Conservation (phyloP, 2,797 vertebrate genomes). For the Anolis apletophallus region DNA sequence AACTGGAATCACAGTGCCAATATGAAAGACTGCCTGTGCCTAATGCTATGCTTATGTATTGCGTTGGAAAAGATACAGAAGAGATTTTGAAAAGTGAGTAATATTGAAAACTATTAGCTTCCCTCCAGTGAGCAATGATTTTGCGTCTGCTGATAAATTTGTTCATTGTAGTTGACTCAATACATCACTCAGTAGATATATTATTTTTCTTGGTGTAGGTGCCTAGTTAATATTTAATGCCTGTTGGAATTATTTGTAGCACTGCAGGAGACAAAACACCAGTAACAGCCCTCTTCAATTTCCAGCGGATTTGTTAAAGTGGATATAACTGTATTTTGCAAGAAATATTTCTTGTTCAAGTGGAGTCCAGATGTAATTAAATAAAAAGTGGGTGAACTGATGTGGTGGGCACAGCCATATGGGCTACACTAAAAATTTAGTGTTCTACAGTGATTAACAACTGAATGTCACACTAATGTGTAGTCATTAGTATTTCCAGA, state of each 20-base stretch:
- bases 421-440: background rate
- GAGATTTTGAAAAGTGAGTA: background rate
- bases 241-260: conserved; percentile 12
- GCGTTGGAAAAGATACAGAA: background rate
- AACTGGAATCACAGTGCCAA: too few relatives aligned
- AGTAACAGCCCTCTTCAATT: background rate
- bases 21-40: too few relatives aligned
- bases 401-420: background rate
- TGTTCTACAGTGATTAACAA: background rate
- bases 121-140: background rate
- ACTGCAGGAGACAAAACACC: background rate
- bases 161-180: background rate
- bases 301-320: conserved; percentile 13
- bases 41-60: background rate
- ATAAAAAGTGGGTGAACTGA: background rate
- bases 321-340: background rate
- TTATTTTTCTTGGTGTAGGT: background rate
- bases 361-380: background rate
- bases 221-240: background rate
- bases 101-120: background rate
- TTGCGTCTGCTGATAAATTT: conserved; percentile 17
- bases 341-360: background rate
- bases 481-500: background rate
- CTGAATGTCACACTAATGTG: background rate
- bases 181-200: background rate